These are phyloP conservation scores for Rallus crepitans DNA, from an alignment of 2,797 vertebrate species.

Conservation along the genomic window DNA sequence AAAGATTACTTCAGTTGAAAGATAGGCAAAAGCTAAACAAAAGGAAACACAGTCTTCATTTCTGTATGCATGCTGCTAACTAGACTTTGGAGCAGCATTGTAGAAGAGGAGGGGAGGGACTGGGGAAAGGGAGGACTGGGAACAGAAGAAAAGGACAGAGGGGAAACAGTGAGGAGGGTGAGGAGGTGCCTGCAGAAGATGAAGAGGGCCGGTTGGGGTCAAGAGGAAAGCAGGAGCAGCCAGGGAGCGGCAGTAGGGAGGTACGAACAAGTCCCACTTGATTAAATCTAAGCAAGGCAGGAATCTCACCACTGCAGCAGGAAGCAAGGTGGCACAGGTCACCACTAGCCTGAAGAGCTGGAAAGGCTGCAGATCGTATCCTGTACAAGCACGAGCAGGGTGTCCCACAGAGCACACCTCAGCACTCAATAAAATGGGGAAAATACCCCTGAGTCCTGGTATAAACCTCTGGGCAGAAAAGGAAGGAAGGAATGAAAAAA, in stretches of 20 bases:
- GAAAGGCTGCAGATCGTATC: neutral
- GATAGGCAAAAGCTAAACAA: neutral
- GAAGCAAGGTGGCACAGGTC: neutral
- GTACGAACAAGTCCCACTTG: neutral
- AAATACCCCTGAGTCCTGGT: neutral
- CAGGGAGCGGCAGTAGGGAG: neutral
- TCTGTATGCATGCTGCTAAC: neutral
- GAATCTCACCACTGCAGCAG: neutral
- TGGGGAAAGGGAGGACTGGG: neutral
- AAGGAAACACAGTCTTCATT: neutral
- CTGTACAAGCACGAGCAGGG: neutral
- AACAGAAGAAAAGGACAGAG: neutral
- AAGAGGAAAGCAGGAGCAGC: neutral
- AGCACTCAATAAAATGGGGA: neutral
- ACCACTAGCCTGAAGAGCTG: neutral
- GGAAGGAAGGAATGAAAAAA: neutral
- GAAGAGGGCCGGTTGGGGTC: neutral
- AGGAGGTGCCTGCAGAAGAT: neutral
- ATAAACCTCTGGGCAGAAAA: neutral
- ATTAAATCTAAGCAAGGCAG: neutral
- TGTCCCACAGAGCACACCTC: neutral
- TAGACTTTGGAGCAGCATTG: neutral
- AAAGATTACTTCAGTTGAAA: neutral
- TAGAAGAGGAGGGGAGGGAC: neutral
- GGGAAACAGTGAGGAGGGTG: rapidly evolving